phyloP scores from a whole-genome alignment of 2,797 vertebrate genomes.

The Sebastes flavidus region DNA sequence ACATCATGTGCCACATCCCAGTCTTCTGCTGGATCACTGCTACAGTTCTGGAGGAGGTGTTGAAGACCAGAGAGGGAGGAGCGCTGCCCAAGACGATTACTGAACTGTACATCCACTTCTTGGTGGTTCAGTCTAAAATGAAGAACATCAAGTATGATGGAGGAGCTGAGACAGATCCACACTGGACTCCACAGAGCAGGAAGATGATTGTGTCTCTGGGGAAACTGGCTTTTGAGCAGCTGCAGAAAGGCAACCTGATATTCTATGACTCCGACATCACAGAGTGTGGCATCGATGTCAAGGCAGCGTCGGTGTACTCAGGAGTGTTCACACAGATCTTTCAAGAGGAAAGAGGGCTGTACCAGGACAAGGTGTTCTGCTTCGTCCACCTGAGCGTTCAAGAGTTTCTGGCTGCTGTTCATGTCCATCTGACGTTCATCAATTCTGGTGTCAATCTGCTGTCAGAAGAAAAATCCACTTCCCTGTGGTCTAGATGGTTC shows the following conservation, averaged over 20 bases:
- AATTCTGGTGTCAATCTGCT: conserved; percentile 30
- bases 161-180: background rate
- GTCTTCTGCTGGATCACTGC: conserved; percentile 60
- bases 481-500: background rate
- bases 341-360: conserved; percentile 9
- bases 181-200: background rate
- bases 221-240: background rate
- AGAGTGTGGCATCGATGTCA: conserved; percentile 22
- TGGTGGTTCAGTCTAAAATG: conserved; percentile 27
- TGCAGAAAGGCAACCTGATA: conserved; percentile 4
- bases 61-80: background rate
- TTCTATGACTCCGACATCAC: conserved; percentile 37
- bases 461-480: background rate
- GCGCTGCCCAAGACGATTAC: conserved; percentile 40
- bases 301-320: conserved; percentile 7
- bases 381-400: conserved; percentile 47
- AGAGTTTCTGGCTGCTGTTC: conserved; percentile 58
- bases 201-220: conserved; percentile 11
- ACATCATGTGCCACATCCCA: conserved; percentile 60
- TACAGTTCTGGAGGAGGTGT: conserved; percentile 13
- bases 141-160: conserved; percentile 36
- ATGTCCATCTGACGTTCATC: conserved; percentile 39
- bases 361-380: conserved; percentile 31
- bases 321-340: conserved; percentile 55
- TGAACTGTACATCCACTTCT: conserved; percentile 35